Evolutionary conservation across 2,797 vertebrate species (phyloP), one percentile per base, ranked within the genome.

Genomic region (Champsocephalus gunnari): DNA sequence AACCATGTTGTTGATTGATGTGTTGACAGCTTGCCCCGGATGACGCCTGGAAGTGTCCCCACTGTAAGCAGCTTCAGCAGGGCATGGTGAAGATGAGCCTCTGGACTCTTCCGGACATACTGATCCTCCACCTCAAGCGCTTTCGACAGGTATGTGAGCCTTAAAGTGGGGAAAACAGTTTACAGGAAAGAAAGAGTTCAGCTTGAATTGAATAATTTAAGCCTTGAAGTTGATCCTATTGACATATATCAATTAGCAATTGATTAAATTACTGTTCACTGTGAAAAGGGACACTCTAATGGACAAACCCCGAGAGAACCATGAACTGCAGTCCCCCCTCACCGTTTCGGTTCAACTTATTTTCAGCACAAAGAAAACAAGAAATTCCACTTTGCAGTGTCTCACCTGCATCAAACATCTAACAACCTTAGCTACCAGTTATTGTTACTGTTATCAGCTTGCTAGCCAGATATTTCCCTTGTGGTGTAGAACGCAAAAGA

Each of bases 31-130:
- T 98, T 43, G 96, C 96, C 9, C 97, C 96, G 0, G 97, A 98
- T 0, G 97, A 99, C 0, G 97, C 97, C 1, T 99, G 97, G 97
- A 95, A 93, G 81, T 99, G 97, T 72, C 97, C 97, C 0, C 96
- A 97, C 88, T 99, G 97, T 84, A 94, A 96, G 74, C 94, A 97
- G 77, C 95, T 96, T 17, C 97, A 99, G 89, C 97, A 96, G 91
- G 97, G 97, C 56, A 94, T 92, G 82, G 96, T 99, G 86, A 97
- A 98, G 93, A 96, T 99, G 90, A 97, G 97, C 73, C 93, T 99
- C 62, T 99, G 97, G 97, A 99, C 97, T 0, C 93, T 99, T 41
- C 97, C 97, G 0, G 96, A 99, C 91, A 98, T 99, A 87, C 96
- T 99, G 70, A 97, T 98, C 89, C 95, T 99, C 66, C 97, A 98